Percentiles rank a stretch among this genome's conserved stretches.
These are phyloP conservation scores for Leptoteleia sp. DNA, from an alignment of 1,140 invertebrate species.

Conservation along the genomic window DNA sequence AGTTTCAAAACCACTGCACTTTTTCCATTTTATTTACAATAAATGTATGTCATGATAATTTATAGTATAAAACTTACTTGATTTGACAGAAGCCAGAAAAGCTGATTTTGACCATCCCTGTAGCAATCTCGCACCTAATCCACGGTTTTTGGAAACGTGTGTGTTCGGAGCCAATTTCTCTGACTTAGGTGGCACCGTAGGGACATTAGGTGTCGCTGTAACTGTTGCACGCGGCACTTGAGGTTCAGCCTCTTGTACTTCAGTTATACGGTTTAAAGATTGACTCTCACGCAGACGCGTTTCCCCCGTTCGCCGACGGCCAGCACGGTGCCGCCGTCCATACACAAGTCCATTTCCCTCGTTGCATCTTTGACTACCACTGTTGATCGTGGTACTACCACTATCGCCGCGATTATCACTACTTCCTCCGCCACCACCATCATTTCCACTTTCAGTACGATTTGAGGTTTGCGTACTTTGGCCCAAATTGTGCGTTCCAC, in stretches of 20 bases:
- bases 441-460: constrained; percentile 57
- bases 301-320: constrained; percentile 83
- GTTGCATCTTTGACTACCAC: constrained; percentile 74
- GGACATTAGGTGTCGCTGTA: constrained; percentile 38
- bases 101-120: constrained; percentile 75
- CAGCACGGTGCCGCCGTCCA: constrained; percentile 81
- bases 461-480: constrained; percentile 1
- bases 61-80: constrained; percentile 54
- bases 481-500: no score
- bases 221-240: constrained; percentile 28
- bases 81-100: constrained; percentile 55
- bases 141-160: constrained; percentile 73
- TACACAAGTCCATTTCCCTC: constrained; percentile 71
- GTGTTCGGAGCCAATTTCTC: constrained; percentile 19
- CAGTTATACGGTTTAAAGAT: constrained; percentile 90
- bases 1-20: no score
- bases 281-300: constrained; percentile 89
- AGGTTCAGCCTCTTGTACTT: constrained; percentile 86
- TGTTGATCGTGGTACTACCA: constrained; percentile 68
- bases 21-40: no score
- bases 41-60: no score
- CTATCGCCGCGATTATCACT: constrained; percentile 69
- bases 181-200: constrained; percentile 20
- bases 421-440: constrained; percentile 66
- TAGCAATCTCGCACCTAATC: constrained; percentile 79